Evolutionary conservation across 2,797 vertebrate species (phyloP).

Genomic region (Percopsis omiscomaycus): DNA sequence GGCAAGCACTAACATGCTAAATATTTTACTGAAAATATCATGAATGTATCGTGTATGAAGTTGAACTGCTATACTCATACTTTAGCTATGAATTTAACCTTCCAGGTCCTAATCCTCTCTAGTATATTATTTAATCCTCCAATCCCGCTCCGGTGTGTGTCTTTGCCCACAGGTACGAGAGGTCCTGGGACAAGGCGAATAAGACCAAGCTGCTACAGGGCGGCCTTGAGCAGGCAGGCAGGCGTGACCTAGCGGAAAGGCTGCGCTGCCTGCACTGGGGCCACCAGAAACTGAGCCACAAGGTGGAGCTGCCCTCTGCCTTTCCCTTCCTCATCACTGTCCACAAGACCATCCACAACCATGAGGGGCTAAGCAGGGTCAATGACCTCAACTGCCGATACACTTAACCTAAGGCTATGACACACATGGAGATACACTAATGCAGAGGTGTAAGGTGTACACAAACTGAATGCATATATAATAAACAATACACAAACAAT

Average conservation of each 20-base stretch:
- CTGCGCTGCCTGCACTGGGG: conserved; percentile 78
- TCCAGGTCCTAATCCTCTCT: too few relatives aligned
- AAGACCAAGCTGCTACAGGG: conserved; percentile 79
- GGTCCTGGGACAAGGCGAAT: conserved; percentile 71
- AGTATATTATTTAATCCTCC: too few relatives aligned
- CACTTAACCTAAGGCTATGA: conserved; percentile 28
- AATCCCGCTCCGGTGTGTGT: neutral
- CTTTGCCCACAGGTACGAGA: conserved; percentile 60
- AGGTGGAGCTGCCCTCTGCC: conserved; percentile 78
- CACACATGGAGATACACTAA: neutral
- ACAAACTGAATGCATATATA: neutral
- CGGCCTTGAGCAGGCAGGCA: conserved; percentile 71
- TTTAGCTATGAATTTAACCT: too few relatives aligned
- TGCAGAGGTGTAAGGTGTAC: neutral
- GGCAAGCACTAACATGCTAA: neutral
- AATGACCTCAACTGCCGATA: conserved; percentile 75
- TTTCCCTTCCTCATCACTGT: conserved; percentile 81
- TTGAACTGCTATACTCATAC: neutral
- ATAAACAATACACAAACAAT: neutral
- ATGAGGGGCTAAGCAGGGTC: conserved; percentile 75
- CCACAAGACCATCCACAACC: conserved; percentile 78
- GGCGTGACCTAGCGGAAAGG: conserved; percentile 74
- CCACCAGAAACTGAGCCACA: conserved; percentile 77
- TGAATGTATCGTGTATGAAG: neutral
- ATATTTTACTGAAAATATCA: neutral